Evolutionary conservation across 2,888 invertebrate species (phyloP).

Genomic region (Tachina lurida): DNA sequence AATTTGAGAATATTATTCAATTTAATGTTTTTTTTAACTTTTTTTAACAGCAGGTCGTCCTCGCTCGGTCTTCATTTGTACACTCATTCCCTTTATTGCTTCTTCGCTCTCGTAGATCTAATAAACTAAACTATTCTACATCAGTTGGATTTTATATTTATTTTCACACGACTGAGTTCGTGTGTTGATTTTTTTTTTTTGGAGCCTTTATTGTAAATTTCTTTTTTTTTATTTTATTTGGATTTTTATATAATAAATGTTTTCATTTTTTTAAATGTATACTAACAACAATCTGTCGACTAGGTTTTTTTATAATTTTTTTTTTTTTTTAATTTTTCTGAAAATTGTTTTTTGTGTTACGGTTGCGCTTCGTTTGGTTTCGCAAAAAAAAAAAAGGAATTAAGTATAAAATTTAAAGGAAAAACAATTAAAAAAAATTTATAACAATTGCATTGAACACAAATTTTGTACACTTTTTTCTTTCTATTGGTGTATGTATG

Average conservation of each 20-base stretch:
- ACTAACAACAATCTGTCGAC: slow-evolving; percentile 57
- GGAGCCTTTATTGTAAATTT: slow-evolving; percentile 24
- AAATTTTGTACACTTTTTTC: slow-evolving; percentile 53
- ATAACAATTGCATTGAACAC: slow-evolving; percentile 64
- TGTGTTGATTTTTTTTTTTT: slow-evolving; percentile 59
- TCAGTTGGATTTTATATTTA: slow-evolving; percentile 46
- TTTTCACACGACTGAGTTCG: slow-evolving; percentile 68
- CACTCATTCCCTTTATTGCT: not conserved
- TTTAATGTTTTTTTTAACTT: not conserved
- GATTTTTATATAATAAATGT: slow-evolving; percentile 55
- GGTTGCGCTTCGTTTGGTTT: slow-evolving; percentile 65
- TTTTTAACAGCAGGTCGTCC: slow-evolving; percentile 39
- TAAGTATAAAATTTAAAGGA: slow-evolving; percentile 33
- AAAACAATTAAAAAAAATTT: slow-evolving; percentile 28
- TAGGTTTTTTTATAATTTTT: slow-evolving; percentile 36
- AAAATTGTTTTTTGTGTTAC: slow-evolving; percentile 30
- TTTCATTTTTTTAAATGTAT: slow-evolving; percentile 3
- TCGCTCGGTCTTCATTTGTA: not conserved
- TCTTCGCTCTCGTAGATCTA: slow-evolving; percentile 14
- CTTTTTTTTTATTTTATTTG: slow-evolving; percentile 30
- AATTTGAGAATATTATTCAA: slow-evolving; percentile 30
- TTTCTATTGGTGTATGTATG: not conserved
- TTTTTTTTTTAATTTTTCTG: slow-evolving; percentile 8
- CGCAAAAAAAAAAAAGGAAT: slow-evolving; percentile 39
- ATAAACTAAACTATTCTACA: slow-evolving; percentile 49